Conservation (phyloP, 2,888 invertebrate genomes). For the Cheilosia variabilis region DNA sequence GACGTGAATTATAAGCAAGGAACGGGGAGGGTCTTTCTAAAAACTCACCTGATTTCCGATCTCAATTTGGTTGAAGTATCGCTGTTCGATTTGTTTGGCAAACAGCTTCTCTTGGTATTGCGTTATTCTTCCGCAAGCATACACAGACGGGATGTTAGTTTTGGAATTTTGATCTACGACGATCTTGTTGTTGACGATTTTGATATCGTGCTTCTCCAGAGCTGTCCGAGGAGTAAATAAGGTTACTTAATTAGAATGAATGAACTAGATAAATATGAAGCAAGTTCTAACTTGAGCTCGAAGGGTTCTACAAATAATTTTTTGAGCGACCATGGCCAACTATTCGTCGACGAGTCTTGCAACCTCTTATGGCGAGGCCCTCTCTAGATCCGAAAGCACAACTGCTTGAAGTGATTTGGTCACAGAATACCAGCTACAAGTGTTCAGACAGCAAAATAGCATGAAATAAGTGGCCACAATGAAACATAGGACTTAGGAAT, state of each 20-base stretch:
- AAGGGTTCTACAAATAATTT: too few relatives aligned
- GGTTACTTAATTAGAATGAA: neutral
- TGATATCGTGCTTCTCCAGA: neutral
- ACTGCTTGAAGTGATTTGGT: too few relatives aligned
- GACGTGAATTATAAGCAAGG: neutral
- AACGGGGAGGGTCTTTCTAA: neutral
- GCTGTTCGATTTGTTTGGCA: conserved; percentile 36
- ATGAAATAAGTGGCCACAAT: too few relatives aligned
- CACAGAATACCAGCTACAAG: too few relatives aligned
- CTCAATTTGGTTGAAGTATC: conserved; percentile 51
- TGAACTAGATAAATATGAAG: too few relatives aligned
- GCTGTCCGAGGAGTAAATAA: neutral
- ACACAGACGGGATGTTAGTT: conserved; percentile 55
- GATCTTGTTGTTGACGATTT: conserved; percentile 17
- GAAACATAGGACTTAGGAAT: too few relatives aligned
- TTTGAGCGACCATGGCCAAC: too few relatives aligned
- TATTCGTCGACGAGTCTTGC: too few relatives aligned
- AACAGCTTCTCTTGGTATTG: conserved; percentile 18
- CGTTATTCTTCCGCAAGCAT: conserved; percentile 44
- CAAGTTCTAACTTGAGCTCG: too few relatives aligned
- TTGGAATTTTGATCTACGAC: conserved; percentile 35
- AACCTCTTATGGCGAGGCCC: too few relatives aligned
- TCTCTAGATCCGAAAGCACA: too few relatives aligned
- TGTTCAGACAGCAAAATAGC: too few relatives aligned
- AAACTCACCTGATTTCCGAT: conserved; percentile 47